phyloP scores from a whole-genome alignment of 1,140 invertebrate species.

The Amphibalanus amphitrite region DNA sequence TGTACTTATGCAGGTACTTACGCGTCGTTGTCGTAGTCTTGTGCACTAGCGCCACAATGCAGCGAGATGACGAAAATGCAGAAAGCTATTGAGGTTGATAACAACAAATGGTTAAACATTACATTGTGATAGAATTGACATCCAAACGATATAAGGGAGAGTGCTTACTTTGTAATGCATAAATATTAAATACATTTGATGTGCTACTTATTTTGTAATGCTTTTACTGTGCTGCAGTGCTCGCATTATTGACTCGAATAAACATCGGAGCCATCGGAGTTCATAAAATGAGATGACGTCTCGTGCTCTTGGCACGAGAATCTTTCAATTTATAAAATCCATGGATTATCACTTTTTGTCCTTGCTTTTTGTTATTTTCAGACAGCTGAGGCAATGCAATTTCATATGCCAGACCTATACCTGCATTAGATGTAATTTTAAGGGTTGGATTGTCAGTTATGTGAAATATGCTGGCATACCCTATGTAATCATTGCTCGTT shows the following conservation, averaged over 20 bases:
- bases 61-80: neutral
- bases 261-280: neutral
- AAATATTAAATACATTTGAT: neutral
- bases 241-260: no score
- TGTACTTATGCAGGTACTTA: neutral
- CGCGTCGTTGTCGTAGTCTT: neutral
- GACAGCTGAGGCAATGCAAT: no score
- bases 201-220: neutral
- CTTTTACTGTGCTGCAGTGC: no score
- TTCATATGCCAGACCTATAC: no score
- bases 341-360: no score
- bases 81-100: neutral
- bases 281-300: neutral
- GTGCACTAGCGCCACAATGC: neutral
- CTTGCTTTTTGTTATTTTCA: no score
- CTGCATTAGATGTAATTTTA: no score
- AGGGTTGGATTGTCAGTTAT: no score
- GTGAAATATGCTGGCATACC: no score
- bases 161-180: neutral
- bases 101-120: neutral
- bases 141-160: neutral
- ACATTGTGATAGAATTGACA: neutral
- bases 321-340: neutral
- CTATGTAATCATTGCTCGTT: no score
- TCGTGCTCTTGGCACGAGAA: slow-evolving; percentile 1